A percentile compares a stretch with the other conserved stretches of the same genome.
These are phyloP conservation scores for Achlya flavicornis DNA, from an alignment of 2,888 invertebrate genomes.

Conservation along the genomic window DNA sequence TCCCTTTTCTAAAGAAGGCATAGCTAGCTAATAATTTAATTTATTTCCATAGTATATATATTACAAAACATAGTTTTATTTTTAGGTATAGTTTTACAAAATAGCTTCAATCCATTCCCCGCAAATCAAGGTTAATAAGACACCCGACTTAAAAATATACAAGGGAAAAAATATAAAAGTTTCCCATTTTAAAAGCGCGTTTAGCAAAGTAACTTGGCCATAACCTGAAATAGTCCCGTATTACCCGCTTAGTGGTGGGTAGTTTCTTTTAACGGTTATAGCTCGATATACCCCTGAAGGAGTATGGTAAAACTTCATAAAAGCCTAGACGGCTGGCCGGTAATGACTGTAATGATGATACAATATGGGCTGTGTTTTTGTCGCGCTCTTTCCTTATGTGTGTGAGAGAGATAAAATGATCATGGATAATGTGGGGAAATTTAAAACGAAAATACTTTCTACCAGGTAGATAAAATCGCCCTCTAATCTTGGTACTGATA, in stretches of 20 bases:
- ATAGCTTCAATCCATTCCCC: no score
- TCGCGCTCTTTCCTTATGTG: not conserved
- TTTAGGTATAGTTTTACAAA: no score
- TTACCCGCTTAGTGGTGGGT: slow-evolving; percentile 49
- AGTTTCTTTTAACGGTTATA: slow-evolving; percentile 64
- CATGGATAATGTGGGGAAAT: not conserved
- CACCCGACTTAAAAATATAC: not conserved
- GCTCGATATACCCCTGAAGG: slow-evolving; percentile 21
- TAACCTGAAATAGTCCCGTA: slow-evolving; percentile 40
- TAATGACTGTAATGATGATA: slow-evolving; percentile 7
- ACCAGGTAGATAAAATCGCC: no score
- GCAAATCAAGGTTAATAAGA: slow-evolving; percentile 11
- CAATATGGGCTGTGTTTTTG: slow-evolving; percentile 5
- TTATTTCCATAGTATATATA: no score
- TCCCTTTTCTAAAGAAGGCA: no score
- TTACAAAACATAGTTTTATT: no score
- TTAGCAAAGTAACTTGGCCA: slow-evolving; percentile 36
- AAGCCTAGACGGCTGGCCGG: slow-evolving; percentile 10
- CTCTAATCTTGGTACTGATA: no score
- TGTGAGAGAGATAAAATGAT: not conserved
- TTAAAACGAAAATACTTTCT: not conserved
- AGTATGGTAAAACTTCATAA: slow-evolving; percentile 28
- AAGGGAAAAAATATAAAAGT: slow-evolving; percentile 23
- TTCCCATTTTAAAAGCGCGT: slow-evolving; percentile 33
- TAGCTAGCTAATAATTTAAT: no score